Base-by-base conservation (phyloP, 2,797 vertebrate species). In the Myotis findleyi region DNA sequence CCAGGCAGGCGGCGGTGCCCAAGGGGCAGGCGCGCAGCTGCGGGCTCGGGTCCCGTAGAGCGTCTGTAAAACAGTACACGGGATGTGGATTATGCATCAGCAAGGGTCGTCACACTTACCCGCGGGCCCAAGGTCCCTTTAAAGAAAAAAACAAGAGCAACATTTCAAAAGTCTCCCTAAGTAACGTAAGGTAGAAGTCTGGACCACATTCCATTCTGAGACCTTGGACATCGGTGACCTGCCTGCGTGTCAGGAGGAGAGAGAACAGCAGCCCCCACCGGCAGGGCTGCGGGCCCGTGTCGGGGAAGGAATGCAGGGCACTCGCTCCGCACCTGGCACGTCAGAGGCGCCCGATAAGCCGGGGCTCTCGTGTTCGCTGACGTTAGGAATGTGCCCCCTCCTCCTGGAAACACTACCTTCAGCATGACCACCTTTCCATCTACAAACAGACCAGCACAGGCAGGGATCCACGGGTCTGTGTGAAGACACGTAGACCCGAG, bases 1-100 rank as follows among this genome's bases (percentile, higher is more conserved):
- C 88, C 92, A 99, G 98, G 95, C 99, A 99, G 87, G 99, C 99
- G 1, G 99, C 99, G 4, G 99, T 98, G 8, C 97, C 99, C 7
- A 91, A 36, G 1, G 99, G 98, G 96, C 99, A 99, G 21, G 1
- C 94, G 0, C 33, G 89, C 36, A 98, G 96, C 85, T 97, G 94
- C 2, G 86, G 98, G 16, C 89, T 97, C 16, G 97, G 91, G 2
- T 36, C 94, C 88, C 98, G 98, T 85, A 93, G 97, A 1, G 93
- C 0, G 87, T 96, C 97, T 97, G 89, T 0, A 79, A 91, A 62
- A 93, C 51, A 93, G 30, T 2, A 84, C 27, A 66, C 0, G 0
- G 20, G 44, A 53, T 1, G 0, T 13, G 41, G 68, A 33, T 13
- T 0, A 20, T 1, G 9, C 10, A 0, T 64, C 44, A 13, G 33